Evolutionary conservation across 2,888 invertebrate genomes (phyloP).

Genomic region (Sphaerophoria rueppellii): DNA sequence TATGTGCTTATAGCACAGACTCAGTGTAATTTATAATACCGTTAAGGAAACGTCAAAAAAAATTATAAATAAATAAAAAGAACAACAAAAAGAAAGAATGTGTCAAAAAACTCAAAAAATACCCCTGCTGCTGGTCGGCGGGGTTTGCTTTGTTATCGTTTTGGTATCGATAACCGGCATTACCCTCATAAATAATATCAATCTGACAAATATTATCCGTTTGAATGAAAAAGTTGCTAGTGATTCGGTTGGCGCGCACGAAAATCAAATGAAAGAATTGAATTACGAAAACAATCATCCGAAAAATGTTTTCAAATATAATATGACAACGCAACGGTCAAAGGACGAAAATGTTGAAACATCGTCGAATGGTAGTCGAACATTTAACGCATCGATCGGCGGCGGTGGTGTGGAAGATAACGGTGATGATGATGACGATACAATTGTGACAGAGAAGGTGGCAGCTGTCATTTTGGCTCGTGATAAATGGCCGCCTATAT

Average conservation of each 20-base stretch:
- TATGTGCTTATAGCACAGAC: constrained; percentile 37
- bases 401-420: constrained; percentile 10
- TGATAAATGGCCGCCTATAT: constrained; percentile 12
- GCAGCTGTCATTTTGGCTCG: constrained; percentile 60
- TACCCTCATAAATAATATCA: constrained; percentile 82
- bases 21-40: constrained; percentile 58
- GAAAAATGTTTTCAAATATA: constrained; percentile 78
- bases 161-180: constrained; percentile 83
- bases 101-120: constrained; percentile 81
- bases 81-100: constrained; percentile 75
- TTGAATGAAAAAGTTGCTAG: constrained; percentile 81
- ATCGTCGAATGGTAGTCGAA: constrained; percentile 44
- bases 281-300: constrained; percentile 81
- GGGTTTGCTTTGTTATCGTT: constrained; percentile 82
- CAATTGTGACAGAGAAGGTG: constrained; percentile 51
- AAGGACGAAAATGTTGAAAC: constrained; percentile 12
- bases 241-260: constrained; percentile 79
- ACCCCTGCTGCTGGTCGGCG: constrained; percentile 80
- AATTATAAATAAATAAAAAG: background rate
- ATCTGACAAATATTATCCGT: constrained; percentile 80
- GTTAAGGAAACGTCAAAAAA: constrained; percentile 24
- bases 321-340: constrained; percentile 60
- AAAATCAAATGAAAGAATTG: constrained; percentile 78
- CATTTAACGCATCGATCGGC: constrained; percentile 19
- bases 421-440: constrained; percentile 17